Evolutionary conservation across 2,113 vertebrate genomes (phyloP).

Genomic region (Eira barbara): DNA sequence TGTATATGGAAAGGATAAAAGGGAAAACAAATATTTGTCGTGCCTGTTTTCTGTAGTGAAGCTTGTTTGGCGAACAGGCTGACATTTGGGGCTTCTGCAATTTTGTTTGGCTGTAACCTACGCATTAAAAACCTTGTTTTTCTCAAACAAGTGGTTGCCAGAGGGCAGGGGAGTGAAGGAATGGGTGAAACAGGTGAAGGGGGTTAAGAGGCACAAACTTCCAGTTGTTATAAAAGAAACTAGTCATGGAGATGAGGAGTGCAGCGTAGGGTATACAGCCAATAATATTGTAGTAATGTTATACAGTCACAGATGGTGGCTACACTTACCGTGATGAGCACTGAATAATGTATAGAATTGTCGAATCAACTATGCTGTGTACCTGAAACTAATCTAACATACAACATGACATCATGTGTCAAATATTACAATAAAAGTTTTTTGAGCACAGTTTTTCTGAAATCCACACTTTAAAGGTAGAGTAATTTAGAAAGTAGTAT

Average conservation of each 20-base stretch:
- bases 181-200: not conserved
- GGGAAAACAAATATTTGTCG: not conserved
- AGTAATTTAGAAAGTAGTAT: constrained; percentile 38
- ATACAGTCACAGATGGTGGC: not conserved
- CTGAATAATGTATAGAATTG: not conserved
- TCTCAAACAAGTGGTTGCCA: not conserved
- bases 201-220: not conserved
- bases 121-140: not conserved
- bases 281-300: not conserved
- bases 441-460: not conserved
- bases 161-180: not conserved
- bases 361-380: not conserved
- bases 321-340: not conserved
- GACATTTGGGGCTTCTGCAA: constrained; percentile 28
- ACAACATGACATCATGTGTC: not conserved
- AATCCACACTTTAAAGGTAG: constrained; percentile 7
- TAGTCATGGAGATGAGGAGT: not conserved
- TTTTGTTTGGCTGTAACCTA: constrained; percentile 10
- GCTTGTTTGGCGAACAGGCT: not conserved
- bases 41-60: not conserved
- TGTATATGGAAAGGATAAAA: not conserved
- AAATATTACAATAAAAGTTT: not conserved
- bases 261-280: not conserved
- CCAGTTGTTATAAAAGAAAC: not conserved
- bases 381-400: not conserved